Base-by-base conservation (phyloP, 2,888 invertebrate species). In the Gymnosoma rotundatum region DNA sequence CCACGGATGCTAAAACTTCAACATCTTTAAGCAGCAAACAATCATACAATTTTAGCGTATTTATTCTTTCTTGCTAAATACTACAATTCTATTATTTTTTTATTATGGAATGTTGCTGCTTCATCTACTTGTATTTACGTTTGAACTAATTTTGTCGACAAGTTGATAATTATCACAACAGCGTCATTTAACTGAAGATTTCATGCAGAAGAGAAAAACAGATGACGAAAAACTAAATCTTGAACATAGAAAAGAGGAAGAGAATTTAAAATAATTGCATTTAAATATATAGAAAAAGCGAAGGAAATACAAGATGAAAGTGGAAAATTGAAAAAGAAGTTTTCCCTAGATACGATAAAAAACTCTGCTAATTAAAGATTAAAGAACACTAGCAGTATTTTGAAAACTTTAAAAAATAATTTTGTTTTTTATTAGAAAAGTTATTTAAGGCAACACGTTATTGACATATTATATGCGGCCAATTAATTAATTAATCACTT, bases 131-230 rank as follows among this genome's bases (percentile, higher is more conserved):
- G 56, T 61, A 61, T 56, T 50, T 70, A 69, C 61, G 25, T 78
- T 69, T 78, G 78, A 63, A 84, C 84, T 84, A 81, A 84, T 84
- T 84, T 84, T 84, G 84, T 81, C 84, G 48, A 81, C 78, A 78
- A 78, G 81, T 84, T 84, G 84, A 78, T 81, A 84, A 84, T 84
- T 84, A 84, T 84, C 78, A 74, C 81, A 73, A 78, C 73, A 63
- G 63, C 58, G 21, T 70, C 50, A 70, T 66, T 74, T 63, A 42
- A 45, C 56, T 36, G 16, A 66, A 32, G 4, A 45, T 78, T 36
- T 36, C 50, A 60, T 20, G 12, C 7, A 42, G 42, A n/a, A 67
- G 21, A 25, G 56, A n/a, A 21, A 54, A 38, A 32, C 0, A 14
- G 18, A 36, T 45, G 48, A 21, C 18, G 64, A 32, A 56, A 52